These are phyloP conservation scores for Chelonia mydas DNA, from an alignment of 2,797 vertebrate genomes.

Conservation along the genomic window DNA sequence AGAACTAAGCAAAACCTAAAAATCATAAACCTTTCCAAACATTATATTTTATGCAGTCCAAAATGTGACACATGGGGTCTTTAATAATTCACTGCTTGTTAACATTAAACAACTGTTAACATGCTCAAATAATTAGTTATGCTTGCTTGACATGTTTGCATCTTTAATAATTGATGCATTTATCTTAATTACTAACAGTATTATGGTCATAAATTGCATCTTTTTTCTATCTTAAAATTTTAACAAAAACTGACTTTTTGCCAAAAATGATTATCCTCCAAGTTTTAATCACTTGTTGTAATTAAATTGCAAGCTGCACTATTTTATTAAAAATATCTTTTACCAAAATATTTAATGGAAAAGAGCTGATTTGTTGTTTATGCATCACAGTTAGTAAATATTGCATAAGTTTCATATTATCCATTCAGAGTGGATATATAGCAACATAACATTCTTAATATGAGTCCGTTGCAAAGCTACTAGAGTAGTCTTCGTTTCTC, in stretches of 20 bases:
- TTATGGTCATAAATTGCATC: constrained; percentile 91
- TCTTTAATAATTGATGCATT: constrained; percentile 99
- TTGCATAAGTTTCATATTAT: constrained; percentile 86
- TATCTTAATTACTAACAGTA: constrained; percentile 99
- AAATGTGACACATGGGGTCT: constrained; percentile 90
- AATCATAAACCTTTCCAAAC: constrained; percentile 83
- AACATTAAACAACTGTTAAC: constrained; percentile 99
- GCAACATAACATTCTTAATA: constrained; percentile 79
- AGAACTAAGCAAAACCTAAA: constrained; percentile 84
- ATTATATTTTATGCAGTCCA: constrained; percentile 91
- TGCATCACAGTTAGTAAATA: constrained; percentile 84
- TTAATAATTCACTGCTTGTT: constrained; percentile 99
- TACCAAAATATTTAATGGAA: constrained; percentile 84
- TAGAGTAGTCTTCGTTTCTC: constrained; percentile 49
- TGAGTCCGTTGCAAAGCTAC: constrained; percentile 76
- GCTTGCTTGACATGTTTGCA: constrained; percentile 99
- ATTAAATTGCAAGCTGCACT: constrained; percentile 93
- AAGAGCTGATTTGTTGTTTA: constrained; percentile 86
- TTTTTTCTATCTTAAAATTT: constrained; percentile 91
- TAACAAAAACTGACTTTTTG: constrained; percentile 89
- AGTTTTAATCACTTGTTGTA: constrained; percentile 97
- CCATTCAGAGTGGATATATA: constrained; percentile 77
- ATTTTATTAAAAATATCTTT: constrained; percentile 86
- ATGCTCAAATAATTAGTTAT: constrained; percentile 99
- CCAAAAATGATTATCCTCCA: constrained; percentile 94